Evolutionary conservation across 2,113 vertebrate species (phyloP).

Genomic region (Peromyscus californicus): DNA sequence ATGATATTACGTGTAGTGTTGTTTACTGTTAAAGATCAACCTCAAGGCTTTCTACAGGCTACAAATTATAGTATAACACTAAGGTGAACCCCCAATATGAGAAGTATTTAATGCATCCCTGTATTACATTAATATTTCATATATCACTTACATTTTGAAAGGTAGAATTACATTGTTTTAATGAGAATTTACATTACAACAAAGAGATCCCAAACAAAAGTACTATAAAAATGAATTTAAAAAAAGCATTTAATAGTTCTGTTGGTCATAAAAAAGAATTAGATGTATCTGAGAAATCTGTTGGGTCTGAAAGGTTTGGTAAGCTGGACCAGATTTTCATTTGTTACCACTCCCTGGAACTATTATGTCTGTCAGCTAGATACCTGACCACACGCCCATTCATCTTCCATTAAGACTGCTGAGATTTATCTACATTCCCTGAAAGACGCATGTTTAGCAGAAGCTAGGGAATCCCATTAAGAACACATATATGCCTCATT

Average conservation of each 20-base stretch:
- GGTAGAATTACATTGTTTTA: neutral
- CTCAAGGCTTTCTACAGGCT: fast-evolving
- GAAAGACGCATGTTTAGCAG: neutral
- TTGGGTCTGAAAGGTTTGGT: neutral
- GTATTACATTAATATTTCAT: neutral
- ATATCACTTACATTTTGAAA: conserved; percentile 2
- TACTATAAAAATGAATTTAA: neutral
- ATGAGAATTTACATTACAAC: neutral
- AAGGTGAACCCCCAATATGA: neutral
- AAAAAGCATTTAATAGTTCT: neutral
- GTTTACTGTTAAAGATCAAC: neutral
- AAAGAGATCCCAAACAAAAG: neutral
- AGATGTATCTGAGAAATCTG: neutral
- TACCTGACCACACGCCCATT: fast-evolving
- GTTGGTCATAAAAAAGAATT: neutral
- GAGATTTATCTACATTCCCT: neutral
- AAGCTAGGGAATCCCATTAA: neutral
- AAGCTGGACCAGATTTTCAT: neutral
- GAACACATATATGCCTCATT: neutral
- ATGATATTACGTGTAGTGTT: neutral
- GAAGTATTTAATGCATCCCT: neutral
- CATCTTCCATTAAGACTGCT: neutral
- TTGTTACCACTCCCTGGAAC: fast-evolving
- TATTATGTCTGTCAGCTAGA: fast-evolving
- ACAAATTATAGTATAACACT: neutral